Base-by-base conservation (phyloP, 2,888 invertebrate species). In the Tryphoninae sp. region DNA sequence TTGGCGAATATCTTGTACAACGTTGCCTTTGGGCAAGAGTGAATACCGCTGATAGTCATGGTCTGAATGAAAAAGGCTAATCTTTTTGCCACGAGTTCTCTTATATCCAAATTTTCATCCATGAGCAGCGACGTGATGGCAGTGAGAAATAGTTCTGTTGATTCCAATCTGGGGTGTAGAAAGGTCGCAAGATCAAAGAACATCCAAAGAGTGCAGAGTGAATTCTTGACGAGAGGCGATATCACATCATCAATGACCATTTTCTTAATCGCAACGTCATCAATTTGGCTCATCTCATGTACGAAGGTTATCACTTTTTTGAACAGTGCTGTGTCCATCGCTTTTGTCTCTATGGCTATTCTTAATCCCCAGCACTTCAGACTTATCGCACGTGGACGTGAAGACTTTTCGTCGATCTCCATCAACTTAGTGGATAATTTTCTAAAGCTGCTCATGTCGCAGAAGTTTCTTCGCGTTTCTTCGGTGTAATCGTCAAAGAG, bases 51-150 rank as follows among this genome's bases (percentile, higher is more conserved):
- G 19, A 1, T 19, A 19, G 19, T 19, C 19, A 26, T 26, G 2
- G 26, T 2, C 26, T 3, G 2, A 0, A 26, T 3, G 2, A 26
- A 2, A 26, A 0, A 3, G 2, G 2, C 3, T 3, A 26, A 2
- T 3, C 26, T 3, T 2, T 26, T 26, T 3, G 26, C 26, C 3
- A 26, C 26, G 26, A 26, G 26, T 26, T 92, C 92, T 85, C 94
- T 92, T 13, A 94, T 91, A 84, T 93, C 92, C 74, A 92, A 91
- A 86, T 94, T 92, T 87, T 94, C 94, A 89, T 94, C 94, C 90
- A 93, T 94, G 58, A 94, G 86, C 4, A 94, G 89, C 55, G 92
- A 89, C 93, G 86, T 68, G 91, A 92, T 59, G 92, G 89, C 87
- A 92, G 91, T 49, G 93, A 89, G 65, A 92, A 88, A 68, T 49